A percentile compares a stretch with the other conserved stretches of the same genome.
Evolutionary conservation across 2,113 vertebrate genomes (phyloP).

Genomic region (Rhadina sibilatrix): DNA sequence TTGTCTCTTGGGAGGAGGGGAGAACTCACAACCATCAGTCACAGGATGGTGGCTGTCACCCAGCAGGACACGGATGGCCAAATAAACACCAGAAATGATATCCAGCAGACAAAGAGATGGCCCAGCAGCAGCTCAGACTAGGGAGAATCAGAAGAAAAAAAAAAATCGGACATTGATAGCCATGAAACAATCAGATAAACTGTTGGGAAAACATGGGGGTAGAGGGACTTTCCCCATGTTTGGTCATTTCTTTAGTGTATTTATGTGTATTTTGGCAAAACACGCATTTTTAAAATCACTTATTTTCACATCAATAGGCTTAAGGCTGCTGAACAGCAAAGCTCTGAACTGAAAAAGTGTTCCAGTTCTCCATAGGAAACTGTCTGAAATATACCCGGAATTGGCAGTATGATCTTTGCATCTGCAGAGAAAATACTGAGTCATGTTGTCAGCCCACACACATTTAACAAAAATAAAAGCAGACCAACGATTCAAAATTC

Average conservation of each 20-base stretch:
- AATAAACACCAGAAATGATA: not conserved
- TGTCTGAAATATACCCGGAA: slow-evolving; percentile 68
- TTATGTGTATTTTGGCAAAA: not conserved
- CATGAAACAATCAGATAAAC: not conserved
- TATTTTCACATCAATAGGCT: not conserved
- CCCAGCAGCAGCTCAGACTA: not conserved
- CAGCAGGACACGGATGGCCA: not conserved
- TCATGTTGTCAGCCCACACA: slow-evolving; percentile 76
- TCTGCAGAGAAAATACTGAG: slow-evolving; percentile 77
- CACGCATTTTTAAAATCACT: not conserved
- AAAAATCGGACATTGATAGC: not conserved
- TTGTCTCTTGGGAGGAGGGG: not conserved
- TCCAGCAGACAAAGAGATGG: not conserved
- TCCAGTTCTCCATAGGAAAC: slow-evolving; percentile 57
- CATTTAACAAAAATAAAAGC: slow-evolving; percentile 76
- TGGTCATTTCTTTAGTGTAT: not conserved
- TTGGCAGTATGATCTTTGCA: slow-evolving; percentile 67
- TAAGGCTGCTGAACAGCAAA: slow-evolving; percentile 30
- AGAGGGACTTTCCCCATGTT: not conserved
- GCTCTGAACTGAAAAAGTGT: slow-evolving; percentile 20
- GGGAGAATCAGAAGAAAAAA: not conserved
- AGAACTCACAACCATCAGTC: not conserved
- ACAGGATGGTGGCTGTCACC: not conserved
- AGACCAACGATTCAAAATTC: slow-evolving; percentile 72
- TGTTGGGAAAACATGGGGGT: not conserved